These are phyloP conservation scores for Hypsibius dujardini DNA, from an alignment of 1,140 invertebrate genomes.

Conservation along the genomic window DNA sequence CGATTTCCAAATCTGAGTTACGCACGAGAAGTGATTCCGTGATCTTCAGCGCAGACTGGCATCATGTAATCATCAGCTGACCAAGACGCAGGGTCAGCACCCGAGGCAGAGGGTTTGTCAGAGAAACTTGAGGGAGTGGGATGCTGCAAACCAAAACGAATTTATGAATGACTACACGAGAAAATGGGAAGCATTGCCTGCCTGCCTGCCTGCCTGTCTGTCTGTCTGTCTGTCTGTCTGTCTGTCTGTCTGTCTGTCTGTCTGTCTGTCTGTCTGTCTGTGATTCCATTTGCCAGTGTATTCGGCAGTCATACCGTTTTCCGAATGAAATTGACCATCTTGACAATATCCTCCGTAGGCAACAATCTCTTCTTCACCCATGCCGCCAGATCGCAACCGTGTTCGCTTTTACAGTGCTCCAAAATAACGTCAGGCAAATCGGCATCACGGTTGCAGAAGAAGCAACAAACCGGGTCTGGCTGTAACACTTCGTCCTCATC, in stretches of 20 bases:
- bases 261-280: too few relatives aligned
- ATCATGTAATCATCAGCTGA: constrained; percentile 47
- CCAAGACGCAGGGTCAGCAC: constrained; percentile 24
- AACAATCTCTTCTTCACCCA: constrained; percentile 51
- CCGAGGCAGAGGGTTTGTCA: constrained; percentile 14
- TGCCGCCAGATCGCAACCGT: constrained; percentile 49
- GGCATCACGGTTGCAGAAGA: background rate
- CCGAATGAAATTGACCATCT: constrained; percentile 68
- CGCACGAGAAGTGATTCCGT: constrained; percentile 63
- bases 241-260: too few relatives aligned
- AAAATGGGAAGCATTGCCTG: background rate
- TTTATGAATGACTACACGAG: background rate
- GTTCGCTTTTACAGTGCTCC: constrained; percentile 37
- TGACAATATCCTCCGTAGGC: constrained; percentile 68
- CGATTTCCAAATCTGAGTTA: constrained; percentile 22
- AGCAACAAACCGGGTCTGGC: constrained; percentile 1
- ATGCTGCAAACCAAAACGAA: background rate
- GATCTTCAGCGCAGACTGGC: constrained; percentile 54
- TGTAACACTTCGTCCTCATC: background rate
- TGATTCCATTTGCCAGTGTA: background rate
- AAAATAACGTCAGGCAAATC: constrained; percentile 32
- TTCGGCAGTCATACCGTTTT: constrained; percentile 25
- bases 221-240: too few relatives aligned
- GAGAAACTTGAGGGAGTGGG: background rate
- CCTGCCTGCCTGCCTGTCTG: too few relatives aligned